phyloP scores from a whole-genome alignment of 2,888 invertebrate species.

The Ethmia dodecea region DNA sequence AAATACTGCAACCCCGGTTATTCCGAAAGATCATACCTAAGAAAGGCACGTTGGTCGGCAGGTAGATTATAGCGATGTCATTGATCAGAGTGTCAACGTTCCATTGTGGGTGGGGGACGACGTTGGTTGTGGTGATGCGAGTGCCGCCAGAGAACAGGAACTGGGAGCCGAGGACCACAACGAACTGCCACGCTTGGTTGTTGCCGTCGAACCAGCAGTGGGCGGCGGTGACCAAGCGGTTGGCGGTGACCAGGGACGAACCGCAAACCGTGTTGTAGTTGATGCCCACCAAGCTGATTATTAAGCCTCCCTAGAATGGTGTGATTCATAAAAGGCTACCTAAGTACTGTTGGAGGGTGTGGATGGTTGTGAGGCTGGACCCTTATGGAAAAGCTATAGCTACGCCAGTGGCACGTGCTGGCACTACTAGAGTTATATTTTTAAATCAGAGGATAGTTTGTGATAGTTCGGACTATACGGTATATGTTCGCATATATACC shows the following conservation, averaged over 20 bases:
- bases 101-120: background rate
- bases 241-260: background rate
- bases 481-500: too few relatives aligned
- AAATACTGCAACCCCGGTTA: slow-evolving; percentile 3
- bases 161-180: background rate
- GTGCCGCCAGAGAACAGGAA: background rate
- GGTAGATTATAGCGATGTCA: slow-evolving; percentile 43
- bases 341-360: too few relatives aligned
- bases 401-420: too few relatives aligned
- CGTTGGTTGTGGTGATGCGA: background rate
- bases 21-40: slow-evolving; percentile 23
- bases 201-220: background rate
- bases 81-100: slow-evolving; percentile 30
- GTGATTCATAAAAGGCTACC: too few relatives aligned
- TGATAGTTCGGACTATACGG: too few relatives aligned
- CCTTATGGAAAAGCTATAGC: too few relatives aligned
- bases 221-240: background rate
- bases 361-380: too few relatives aligned
- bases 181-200: background rate
- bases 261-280: too few relatives aligned
- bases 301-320: too few relatives aligned
- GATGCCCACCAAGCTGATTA: too few relatives aligned
- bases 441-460: too few relatives aligned
- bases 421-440: too few relatives aligned
- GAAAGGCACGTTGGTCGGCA: slow-evolving; percentile 29